Conservation (phyloP, 92 coral and sea anemone genomes). For the Pocillopora meandrina region DNA sequence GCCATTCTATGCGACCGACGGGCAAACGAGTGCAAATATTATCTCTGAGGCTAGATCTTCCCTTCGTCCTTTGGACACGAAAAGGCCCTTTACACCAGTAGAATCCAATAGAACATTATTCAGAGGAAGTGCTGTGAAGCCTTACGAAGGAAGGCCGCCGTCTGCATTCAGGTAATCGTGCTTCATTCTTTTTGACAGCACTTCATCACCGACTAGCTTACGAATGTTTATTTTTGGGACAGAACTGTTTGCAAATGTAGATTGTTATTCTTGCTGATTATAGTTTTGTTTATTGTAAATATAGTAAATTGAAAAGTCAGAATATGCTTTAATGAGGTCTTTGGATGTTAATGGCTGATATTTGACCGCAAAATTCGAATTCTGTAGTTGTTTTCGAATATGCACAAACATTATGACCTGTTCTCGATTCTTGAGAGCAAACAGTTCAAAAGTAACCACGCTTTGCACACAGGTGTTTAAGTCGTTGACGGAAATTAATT, state of each 20-base stretch:
- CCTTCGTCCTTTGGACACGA: slow-evolving; percentile 90
- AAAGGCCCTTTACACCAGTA: slow-evolving; percentile 94
- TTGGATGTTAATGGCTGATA: neutral
- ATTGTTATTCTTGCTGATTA: slow-evolving; percentile 9
- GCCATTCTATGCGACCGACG: slow-evolving; percentile 86
- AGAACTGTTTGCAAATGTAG: neutral
- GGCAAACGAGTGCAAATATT: slow-evolving; percentile 96
- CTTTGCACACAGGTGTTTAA: neutral
- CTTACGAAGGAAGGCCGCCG: slow-evolving; percentile 87
- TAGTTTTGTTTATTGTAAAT: slow-evolving; percentile 2
- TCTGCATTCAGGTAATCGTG: slow-evolving; percentile 86
- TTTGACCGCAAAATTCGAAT: neutral
- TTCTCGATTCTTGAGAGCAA: neutral
- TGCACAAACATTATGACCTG: too few species aligned
- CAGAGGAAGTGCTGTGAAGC: slow-evolving; percentile 61
- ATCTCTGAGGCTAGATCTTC: slow-evolving; percentile 97
- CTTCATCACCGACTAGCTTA: neutral
- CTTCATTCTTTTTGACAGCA: slow-evolving; percentile 21
- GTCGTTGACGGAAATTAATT: too few species aligned
- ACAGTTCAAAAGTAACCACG: neutral
- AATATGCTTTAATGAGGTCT: neutral
- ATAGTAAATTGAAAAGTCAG: neutral
- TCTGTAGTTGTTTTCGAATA: neutral
- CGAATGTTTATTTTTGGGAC: slow-evolving; percentile 10
- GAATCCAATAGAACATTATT: slow-evolving; percentile 88